Conservation (phyloP, 1,140 invertebrate species). For the Mercenaria mercenaria region DNA sequence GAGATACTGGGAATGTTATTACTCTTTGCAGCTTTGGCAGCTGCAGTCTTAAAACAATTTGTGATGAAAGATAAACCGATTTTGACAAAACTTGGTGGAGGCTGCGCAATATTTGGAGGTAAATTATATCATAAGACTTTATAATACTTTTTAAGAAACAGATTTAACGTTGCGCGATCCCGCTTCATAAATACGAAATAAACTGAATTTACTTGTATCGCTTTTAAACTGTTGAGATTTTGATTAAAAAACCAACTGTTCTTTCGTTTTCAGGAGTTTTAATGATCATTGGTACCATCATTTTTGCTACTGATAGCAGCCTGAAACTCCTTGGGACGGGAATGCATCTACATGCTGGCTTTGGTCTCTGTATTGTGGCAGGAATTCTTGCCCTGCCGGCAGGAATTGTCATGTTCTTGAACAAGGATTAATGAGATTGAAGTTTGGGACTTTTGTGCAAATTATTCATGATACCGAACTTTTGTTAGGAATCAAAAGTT, state of each 20-base stretch:
- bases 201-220: no score
- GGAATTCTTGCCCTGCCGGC: background rate
- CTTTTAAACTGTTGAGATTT: no score
- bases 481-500: no score
- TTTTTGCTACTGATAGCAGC: background rate
- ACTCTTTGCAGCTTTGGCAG: background rate
- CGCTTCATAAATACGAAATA: no score
- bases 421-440: background rate
- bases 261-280: background rate
- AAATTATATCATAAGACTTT: background rate
- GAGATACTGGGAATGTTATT: background rate
- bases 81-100: background rate
- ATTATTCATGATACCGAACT: no score
- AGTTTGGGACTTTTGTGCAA: no score
- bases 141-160: no score
- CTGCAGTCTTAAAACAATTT: background rate
- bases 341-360: background rate
- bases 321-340: background rate
- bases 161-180: no score
- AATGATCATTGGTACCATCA: background rate
- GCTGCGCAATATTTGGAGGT: background rate
- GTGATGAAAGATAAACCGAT: background rate
- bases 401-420: background rate
- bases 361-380: constrained; percentile 1
- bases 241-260: no score